phyloP scores from a whole-genome alignment of 1,140 invertebrate species.

The Ceratina calcarata region DNA sequence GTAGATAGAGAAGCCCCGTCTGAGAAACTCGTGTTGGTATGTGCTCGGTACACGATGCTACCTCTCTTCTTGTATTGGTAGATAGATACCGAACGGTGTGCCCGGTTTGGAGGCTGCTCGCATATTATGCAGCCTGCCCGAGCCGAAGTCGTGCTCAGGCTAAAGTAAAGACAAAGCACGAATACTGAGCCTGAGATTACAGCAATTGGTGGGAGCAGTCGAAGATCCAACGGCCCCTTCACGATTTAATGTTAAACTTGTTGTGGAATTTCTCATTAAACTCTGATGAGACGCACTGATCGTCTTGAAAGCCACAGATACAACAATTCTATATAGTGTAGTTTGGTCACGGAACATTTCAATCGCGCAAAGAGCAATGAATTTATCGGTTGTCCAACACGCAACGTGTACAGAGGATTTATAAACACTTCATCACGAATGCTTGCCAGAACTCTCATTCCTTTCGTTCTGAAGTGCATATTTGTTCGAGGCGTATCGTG shows the following conservation, averaged over 20 bases:
- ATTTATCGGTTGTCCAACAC: no score
- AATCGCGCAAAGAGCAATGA: neutral
- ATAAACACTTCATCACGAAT: neutral
- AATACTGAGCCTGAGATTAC: conserved; percentile 52
- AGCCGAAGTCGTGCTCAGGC: conserved; percentile 56
- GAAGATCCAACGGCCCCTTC: neutral
- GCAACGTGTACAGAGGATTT: neutral
- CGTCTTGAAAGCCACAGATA: neutral
- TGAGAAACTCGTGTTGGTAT: conserved; percentile 66
- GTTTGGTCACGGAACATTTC: neutral
- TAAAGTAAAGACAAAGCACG: conserved; percentile 52
- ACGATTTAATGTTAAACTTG: no score
- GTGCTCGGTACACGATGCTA: conserved; percentile 41
- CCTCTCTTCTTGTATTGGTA: conserved; percentile 51
- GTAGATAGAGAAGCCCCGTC: conserved; percentile 66
- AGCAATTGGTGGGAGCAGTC: conserved; percentile 9
- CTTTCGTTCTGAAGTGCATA: conserved; percentile 9
- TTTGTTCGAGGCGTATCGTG: conserved; percentile 4
- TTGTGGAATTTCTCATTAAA: neutral
- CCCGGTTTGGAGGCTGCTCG: conserved; percentile 14
- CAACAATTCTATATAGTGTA: neutral
- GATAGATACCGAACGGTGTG: conserved; percentile 40
- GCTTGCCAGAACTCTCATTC: neutral
- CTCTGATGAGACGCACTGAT: neutral
- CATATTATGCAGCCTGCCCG: conserved; percentile 52